Conservation (phyloP, 2,113 vertebrate species). For the Hypomesus transpacificus region DNA sequence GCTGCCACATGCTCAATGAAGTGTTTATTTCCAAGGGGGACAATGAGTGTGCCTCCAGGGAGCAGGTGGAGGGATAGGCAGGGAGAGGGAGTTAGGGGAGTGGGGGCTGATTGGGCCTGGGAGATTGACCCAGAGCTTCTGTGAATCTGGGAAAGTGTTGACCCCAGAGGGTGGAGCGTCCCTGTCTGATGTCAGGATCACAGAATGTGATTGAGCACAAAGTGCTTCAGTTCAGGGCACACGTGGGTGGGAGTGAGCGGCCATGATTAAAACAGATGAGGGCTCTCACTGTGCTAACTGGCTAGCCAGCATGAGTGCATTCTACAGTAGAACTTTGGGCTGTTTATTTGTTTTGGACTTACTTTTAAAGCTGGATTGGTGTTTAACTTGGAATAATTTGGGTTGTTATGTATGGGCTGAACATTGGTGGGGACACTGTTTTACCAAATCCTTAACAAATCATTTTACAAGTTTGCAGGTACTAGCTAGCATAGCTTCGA, state of each 20-base stretch:
- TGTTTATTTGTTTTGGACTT: too few relatives aligned
- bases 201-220: conserved; percentile 62
- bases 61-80: conserved; percentile 73
- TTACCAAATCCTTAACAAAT: too few relatives aligned
- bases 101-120: conserved; percentile 12
- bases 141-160: conserved; percentile 76
- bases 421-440: too few relatives aligned
- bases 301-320: too few relatives aligned
- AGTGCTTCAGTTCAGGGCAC: conserved; percentile 63
- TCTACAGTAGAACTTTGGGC: too few relatives aligned
- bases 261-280: conserved; percentile 36
- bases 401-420: too few relatives aligned
- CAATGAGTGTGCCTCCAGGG: conserved; percentile 68
- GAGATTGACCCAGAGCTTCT: conserved; percentile 57
- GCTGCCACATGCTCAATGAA: conserved; percentile 74
- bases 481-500: too few relatives aligned
- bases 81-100: conserved; percentile 21
- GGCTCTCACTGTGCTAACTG: too few relatives aligned
- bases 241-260: conserved; percentile 59
- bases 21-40: conserved; percentile 67
- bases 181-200: conserved; percentile 58
- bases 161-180: conserved; percentile 64
- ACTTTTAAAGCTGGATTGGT: too few relatives aligned
- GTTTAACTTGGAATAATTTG: too few relatives aligned
- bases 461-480: too few relatives aligned